Base-by-base conservation (phyloP, 2,797 vertebrate species). In the Crenichthys baileyi region DNA sequence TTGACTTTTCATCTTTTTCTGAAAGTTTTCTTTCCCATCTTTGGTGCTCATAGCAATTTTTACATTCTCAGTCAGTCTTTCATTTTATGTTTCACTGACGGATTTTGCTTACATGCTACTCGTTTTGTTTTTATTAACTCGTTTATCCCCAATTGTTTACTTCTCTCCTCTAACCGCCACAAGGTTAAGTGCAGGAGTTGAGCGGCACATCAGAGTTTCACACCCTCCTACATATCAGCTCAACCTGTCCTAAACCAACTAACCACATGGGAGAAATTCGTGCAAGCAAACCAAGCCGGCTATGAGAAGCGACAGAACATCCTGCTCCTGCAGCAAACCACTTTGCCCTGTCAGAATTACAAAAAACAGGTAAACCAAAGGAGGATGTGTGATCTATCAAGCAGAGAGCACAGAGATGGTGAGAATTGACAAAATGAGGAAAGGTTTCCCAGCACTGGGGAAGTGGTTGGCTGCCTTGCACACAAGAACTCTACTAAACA, bases 261-360 rank as follows among this genome's bases (percentile, higher is more conserved):
- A 91, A 94, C 93, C 91, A 84, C 93, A 89, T 72, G 80, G 85
- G 81, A 91, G 87, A 88, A 81, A 86, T 81, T 90, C 85, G 73
- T 79, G 85, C 77, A 82, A 48, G 73, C 76, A 88, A 79, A 88
- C 77, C 76, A 56, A 86, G 83, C 71, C 44, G 80, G 48, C 87
- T 81, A 78, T 80, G 87, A 86, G 83, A 84, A 81, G 85, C 78
- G 70, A 87, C 82, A 89, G 89, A 90, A 94, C 92, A 93, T 93
- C 91, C 92, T 93, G 92, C 87, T 81, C 73, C 46, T 85, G 88
- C 86, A 83, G 77, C 1, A 70, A 80, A 77, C 77, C 22, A 26
- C 74, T 81, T 79, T 18, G 36, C 74, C 87, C 79, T 79, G 81
- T 83, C 79, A 86, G 71, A 63, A 72, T 58, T 73, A 36, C 73